Base-by-base conservation (phyloP, 1,140 invertebrate species). In the Olivierus martensii region DNA sequence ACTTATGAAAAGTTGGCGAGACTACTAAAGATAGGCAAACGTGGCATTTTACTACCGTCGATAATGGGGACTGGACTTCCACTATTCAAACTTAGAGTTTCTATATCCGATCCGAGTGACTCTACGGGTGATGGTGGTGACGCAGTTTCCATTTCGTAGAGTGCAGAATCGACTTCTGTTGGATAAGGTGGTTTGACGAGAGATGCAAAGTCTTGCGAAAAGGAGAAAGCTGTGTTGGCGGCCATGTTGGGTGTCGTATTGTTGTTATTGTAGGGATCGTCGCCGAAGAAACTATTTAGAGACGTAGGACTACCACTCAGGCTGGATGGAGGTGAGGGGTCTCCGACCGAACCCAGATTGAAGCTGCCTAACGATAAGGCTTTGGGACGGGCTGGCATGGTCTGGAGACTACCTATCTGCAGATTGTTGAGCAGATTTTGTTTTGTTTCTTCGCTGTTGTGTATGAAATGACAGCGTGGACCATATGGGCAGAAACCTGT, bases 401-500 rank as follows among this genome's bases (percentile, higher is more conserved):
- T 28, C 28, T 4, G 28, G 28, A 28, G 28, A 28, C 9, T 28
- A 28, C 28, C 28, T 28, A 28, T 28, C 2, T 28, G 28, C 4
- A 28, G 28, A 28, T 41, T 47, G 22, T 45, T 58, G 15, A 55
- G 35, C 17, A 58, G 41, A 15, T 18, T 47, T 45, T 51, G 48
- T 42, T 54, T 58, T 78, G 82, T 53, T 66, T 93, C 89, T 45
- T 96, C 88, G 52, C 87, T 86, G 68, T 96, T 95, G 75, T 99
- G 95, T 18, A 99, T 91, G 70, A 99, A 99, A 71, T 99, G 93
- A 67, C 95, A 99, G 10, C 94, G 77, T 0, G 92, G 89, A 1
- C 95, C 95, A 68, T 99, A 99, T 0, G 93, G 92, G 67, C 95
- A 99, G 69, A 96, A 94, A 17, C 94, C 95, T 21, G 88, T 87